These are phyloP conservation scores for Lycaon pictus DNA, from an alignment of 2,113 vertebrate genomes.

Conservation along the genomic window DNA sequence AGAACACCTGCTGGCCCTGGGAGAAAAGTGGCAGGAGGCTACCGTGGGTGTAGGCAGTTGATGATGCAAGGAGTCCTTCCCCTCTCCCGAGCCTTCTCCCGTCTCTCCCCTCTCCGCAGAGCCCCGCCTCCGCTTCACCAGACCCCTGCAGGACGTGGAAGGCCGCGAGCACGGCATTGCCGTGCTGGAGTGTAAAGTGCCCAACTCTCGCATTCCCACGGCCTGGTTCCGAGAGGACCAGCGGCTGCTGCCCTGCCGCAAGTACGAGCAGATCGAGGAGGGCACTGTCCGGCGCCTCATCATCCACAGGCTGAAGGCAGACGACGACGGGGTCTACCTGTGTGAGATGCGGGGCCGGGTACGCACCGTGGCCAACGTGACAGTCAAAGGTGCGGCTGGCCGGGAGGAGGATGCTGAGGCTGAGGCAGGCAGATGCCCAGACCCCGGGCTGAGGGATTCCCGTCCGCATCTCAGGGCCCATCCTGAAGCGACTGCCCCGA, in stretches of 20 bases:
- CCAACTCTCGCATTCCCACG: conserved; percentile 94
- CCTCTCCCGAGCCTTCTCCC: not conserved
- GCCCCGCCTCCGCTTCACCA: conserved; percentile 93
- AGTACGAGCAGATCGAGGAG: conserved; percentile 96
- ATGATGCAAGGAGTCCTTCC: not conserved
- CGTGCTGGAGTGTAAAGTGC: conserved; percentile 97
- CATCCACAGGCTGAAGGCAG: conserved; percentile 93
- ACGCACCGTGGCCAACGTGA: conserved; percentile 95
- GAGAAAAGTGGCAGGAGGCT: not conserved
- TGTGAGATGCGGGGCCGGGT: conserved; percentile 98
- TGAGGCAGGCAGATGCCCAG: not conserved
- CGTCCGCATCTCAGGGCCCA: conserved; percentile 78
- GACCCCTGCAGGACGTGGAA: conserved; percentile 94
- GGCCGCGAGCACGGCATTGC: conserved; percentile 94
- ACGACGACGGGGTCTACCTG: conserved; percentile 97
- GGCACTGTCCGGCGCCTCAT: conserved; percentile 94
- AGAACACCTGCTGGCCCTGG: not conserved
- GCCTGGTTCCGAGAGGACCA: conserved; percentile 98
- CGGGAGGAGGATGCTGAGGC: not conserved
- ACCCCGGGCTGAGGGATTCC: not conserved
- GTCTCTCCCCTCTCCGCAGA: conserved; percentile 86
- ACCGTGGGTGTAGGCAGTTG: not conserved
- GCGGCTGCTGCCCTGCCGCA: conserved; percentile 94
- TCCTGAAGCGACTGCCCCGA: conserved; percentile 92
- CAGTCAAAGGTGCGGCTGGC: conserved; percentile 93